phyloP scores from a whole-genome alignment of 2,797 vertebrate species.

The Bufotes viridis region DNA sequence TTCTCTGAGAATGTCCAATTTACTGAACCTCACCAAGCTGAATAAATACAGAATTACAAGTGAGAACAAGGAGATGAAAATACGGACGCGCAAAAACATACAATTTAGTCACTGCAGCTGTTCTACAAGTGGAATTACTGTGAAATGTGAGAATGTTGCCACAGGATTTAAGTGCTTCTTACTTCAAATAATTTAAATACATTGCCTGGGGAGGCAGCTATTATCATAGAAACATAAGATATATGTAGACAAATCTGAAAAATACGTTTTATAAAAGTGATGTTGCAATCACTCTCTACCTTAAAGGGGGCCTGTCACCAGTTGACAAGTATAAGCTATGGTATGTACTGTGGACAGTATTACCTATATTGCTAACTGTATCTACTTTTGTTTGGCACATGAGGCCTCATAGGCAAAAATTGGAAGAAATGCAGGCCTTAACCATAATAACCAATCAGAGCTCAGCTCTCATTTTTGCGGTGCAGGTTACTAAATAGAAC shows the following conservation, averaged over 20 bases:
- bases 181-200: neutral
- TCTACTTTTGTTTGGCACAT: too few relatives aligned
- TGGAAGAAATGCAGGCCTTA: too few relatives aligned
- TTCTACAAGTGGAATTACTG: neutral
- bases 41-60: slow-evolving; percentile 25
- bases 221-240: neutral
- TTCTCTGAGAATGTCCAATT: slow-evolving; percentile 1
- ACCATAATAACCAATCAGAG: too few relatives aligned
- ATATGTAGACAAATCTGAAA: too few relatives aligned
- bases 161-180: neutral
- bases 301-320: neutral
- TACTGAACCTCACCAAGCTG: neutral
- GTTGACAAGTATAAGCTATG: too few relatives aligned
- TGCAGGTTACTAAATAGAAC: too few relatives aligned
- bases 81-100: slow-evolving; percentile 7
- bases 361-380: too few relatives aligned
- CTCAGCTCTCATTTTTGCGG: too few relatives aligned
- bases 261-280: neutral
- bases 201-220: slow-evolving; percentile 1
- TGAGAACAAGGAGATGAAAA: slow-evolving; percentile 8
- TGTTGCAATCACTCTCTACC: neutral
- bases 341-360: too few relatives aligned
- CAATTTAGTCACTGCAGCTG: neutral
- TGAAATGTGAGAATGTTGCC: neutral
- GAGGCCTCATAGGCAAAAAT: too few relatives aligned